Conservation (phyloP, 2,113 vertebrate species). For the Coptodon rendalli region DNA sequence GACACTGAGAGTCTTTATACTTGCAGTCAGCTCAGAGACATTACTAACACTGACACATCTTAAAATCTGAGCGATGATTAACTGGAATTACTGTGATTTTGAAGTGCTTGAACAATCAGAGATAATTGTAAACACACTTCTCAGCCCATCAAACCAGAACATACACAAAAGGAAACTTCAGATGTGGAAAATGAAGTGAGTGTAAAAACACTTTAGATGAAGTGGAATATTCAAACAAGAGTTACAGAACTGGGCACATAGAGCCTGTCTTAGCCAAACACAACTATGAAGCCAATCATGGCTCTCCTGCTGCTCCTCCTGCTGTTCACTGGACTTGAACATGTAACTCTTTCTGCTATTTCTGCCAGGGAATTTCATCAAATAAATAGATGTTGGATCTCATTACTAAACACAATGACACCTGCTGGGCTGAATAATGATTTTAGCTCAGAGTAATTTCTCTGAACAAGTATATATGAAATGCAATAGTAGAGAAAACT, state of each 20-base stretch:
- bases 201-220: neutral
- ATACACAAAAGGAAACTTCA: neutral
- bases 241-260: rapidly evolving
- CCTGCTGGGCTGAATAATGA: neutral
- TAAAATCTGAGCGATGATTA: neutral
- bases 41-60: rapidly evolving
- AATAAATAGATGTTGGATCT: neutral
- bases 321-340: neutral
- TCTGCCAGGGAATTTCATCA: neutral
- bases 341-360: neutral
- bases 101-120: neutral
- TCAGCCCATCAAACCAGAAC: neutral
- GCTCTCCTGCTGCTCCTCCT: neutral
- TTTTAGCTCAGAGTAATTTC: neutral
- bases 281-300: neutral
- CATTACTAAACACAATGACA: neutral
- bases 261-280: neutral
- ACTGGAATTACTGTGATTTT: neutral
- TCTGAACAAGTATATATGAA: neutral
- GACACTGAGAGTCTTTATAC: neutral
- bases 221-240: neutral
- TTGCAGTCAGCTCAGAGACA: neutral
- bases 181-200: neutral
- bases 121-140: neutral
- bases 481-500: neutral